Evolutionary conservation across 2,113 vertebrate genomes (phyloP).

Genomic region (Scalopus aquaticus): DNA sequence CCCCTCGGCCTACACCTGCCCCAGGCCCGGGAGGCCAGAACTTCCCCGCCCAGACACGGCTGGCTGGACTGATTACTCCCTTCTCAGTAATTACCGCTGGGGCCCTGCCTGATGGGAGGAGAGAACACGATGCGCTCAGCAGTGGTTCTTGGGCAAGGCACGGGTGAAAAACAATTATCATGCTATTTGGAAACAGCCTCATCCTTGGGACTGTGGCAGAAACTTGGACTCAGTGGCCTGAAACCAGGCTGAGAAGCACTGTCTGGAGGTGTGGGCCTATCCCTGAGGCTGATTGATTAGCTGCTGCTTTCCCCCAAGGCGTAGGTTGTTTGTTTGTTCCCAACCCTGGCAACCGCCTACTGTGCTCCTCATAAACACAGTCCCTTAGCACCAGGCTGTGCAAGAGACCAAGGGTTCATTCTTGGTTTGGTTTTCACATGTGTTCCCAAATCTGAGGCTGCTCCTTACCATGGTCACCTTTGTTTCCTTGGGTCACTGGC

Average conservation of each 20-base stretch:
- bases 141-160: not conserved
- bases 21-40: rapidly evolving
- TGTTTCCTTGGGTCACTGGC: not conserved
- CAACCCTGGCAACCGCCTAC: conserved; percentile 26
- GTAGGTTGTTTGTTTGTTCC: conserved; percentile 40
- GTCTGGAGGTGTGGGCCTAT: not conserved
- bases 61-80: not conserved
- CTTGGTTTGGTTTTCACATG: not conserved
- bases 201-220: conserved; percentile 54
- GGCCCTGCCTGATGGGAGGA: not conserved
- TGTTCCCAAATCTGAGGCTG: too few relatives aligned
- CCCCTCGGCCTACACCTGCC: not conserved
- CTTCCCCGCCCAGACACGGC: not conserved
- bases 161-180: conserved; percentile 51
- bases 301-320: conserved; percentile 8
- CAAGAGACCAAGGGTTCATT: not conserved
- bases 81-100: not conserved
- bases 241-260: conserved; percentile 33
- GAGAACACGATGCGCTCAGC: not conserved
- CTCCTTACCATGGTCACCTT: not conserved
- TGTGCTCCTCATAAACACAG: not conserved
- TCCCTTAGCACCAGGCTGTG: not conserved
- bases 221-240: conserved; percentile 70
- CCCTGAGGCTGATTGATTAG: not conserved
- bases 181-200: conserved; percentile 44